A percentile compares a stretch with the other conserved stretches of the same genome.
These are phyloP conservation scores for Palythoa heliodiscus DNA, from an alignment of 92 coral and sea anemone species.

Conservation along the genomic window DNA sequence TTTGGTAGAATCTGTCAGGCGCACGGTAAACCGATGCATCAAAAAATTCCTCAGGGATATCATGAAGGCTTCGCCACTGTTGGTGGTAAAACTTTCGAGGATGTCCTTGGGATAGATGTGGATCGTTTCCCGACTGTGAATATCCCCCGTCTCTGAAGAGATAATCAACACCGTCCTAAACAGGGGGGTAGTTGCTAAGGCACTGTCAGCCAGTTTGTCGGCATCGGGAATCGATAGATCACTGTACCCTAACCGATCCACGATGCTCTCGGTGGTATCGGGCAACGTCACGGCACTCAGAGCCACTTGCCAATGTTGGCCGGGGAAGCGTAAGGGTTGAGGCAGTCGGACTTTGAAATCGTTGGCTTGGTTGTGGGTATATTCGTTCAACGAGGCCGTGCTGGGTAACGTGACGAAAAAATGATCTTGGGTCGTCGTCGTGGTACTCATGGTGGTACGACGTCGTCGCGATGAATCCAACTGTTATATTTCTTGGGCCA, in stretches of 20 bases:
- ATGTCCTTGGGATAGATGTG: not conserved
- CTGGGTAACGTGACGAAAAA: not conserved
- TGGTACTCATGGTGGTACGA: not conserved
- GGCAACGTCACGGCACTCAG: slow-evolving; percentile 27
- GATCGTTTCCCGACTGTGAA: not conserved
- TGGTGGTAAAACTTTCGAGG: not conserved
- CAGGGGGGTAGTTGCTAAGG: not conserved
- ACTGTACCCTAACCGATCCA: slow-evolving; percentile 14
- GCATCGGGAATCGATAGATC: not conserved
- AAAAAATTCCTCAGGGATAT: slow-evolving; percentile 18
- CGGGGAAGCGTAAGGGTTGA: not conserved
- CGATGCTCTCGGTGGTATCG: slow-evolving; percentile 38
- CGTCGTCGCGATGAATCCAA: slow-evolving; percentile 36
- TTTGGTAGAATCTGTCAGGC: slow-evolving; percentile 15
- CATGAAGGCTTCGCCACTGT: slow-evolving; percentile 1
- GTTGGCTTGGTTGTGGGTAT: not conserved
- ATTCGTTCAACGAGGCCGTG: not conserved
- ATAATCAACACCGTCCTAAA: not conserved
- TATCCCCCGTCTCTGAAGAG: not conserved
- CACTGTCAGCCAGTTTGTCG: not conserved
- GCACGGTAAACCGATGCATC: slow-evolving; percentile 1
- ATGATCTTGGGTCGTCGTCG: not conserved
- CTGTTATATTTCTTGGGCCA: slow-evolving; percentile 42
- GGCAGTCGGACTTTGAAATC: not conserved
- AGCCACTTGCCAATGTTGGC: slow-evolving; percentile 18